Evolutionary conservation across 2,797 vertebrate species (phyloP), one percentile per base, ranked within the genome.

Genomic region (Notolepis coatsorum): DNA sequence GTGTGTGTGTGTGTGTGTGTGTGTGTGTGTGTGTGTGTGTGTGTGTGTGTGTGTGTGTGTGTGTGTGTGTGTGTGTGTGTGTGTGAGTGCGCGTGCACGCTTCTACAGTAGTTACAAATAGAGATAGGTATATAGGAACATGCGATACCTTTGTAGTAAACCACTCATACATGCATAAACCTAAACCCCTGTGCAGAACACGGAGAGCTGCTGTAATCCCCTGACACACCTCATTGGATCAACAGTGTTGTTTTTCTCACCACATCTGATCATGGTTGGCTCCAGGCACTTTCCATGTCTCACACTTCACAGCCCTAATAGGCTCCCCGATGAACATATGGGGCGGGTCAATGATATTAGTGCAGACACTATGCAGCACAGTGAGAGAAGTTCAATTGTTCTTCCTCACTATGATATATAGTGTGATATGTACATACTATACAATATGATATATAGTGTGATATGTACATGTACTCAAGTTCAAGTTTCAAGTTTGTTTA

Each of bases 231-330:
- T 43, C 61, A 66, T 46, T 38, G 71, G 59, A 76, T 80, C 73
- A 61, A 25, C 49, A 3, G 45, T 17, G 71, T 50, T 57, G 31
- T 61, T 65, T 67, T 57, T 15, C 56, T 63, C 51, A 20, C 10
- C 18, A 35, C 10, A 10, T 52, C 37, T 23, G 6, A 37, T 24
- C 30, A 35, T n/a, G 30, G 21, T 51, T 51, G 28, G 48, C 4
- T 21, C 42, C 12, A 8, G 23, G 20, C 24, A 9, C 17, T 10
- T 23, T 10, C 10, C 42, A 5, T 10, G 2, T 4, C 68, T 61
- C 67, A 69, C 71, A 73, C 56, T 52, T 66, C 38, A 51, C 25
- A 7, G 57, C 35, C 59, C 52, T 56, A 35, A 64, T 41, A 47
- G 68, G 46, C 31, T 21, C 1, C 13, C 2, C 48, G 61, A 54